phyloP scores from a whole-genome alignment of 2,797 vertebrate species.

The Sebastes iracundus region DNA sequence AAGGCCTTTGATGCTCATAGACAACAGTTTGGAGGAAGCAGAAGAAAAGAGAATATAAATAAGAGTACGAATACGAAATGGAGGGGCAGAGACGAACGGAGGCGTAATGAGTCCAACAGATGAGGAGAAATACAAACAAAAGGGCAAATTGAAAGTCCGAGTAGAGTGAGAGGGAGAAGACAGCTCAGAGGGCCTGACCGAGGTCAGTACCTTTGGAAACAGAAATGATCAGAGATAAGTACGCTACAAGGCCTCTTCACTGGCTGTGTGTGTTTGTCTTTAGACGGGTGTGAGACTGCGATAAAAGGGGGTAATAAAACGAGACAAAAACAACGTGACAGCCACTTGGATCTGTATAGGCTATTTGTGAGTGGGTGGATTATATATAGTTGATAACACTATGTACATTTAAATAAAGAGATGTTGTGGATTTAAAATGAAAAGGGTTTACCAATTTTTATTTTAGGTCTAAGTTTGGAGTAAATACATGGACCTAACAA shows the following conservation, averaged over 20 bases:
- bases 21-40: constrained; percentile 46
- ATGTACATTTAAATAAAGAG: not conserved
- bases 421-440: not conserved
- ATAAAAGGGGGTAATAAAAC: constrained; percentile 16
- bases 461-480: not conserved
- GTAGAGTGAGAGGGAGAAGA: not conserved
- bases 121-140: constrained; percentile 43
- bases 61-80: constrained; percentile 41
- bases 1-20: constrained; percentile 57
- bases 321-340: not conserved
- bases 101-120: constrained; percentile 41
- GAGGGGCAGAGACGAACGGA: constrained; percentile 21
- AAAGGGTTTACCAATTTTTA: not conserved
- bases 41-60: constrained; percentile 46
- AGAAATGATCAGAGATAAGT: constrained; percentile 26
- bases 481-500: not conserved
- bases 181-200: constrained; percentile 18
- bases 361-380: not conserved
- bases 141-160: constrained; percentile 14
- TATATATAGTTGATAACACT: not conserved
- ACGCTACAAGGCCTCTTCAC: not conserved
- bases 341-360: not conserved
- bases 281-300: not conserved
- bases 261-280: constrained; percentile 6
- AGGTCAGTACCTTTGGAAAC: constrained; percentile 23